Base-by-base conservation (phyloP, 2,113 vertebrate species). In the Rhinoderma darwinii region DNA sequence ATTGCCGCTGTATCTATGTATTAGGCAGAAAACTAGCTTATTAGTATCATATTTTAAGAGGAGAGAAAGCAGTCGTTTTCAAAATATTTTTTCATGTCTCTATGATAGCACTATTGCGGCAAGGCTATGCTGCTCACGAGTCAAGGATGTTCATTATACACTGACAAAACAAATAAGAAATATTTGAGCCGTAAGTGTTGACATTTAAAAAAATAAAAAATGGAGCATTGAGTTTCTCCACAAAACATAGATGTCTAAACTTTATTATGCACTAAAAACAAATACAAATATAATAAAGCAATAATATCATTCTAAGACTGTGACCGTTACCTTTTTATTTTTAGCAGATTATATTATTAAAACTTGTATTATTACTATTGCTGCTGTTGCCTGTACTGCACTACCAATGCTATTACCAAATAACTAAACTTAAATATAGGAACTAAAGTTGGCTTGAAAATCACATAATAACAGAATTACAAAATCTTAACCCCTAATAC, bases 91-190 rank as follows among this genome's bases (percentile, higher is more conserved):
- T 32, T 32, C 47, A 47, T 50, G n/a, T 70, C 68, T 50, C 81
- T 44, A 70, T 70, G 30, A 8, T 61, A 70, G 51, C 47, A 51
- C 63, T 51, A 22, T 70, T 50, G 17, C 70, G 81, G 4, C 17
- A 50, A 27, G 6, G 18, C 2, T 70, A 10, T 32, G 18, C 66
- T 5, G 22, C 17, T 32, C 63, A 5, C 20, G 25, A 72, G 41
- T 50, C 43, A 83, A 72, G 41, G 61, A 47, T 83, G 2, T 50
- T 32, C n/a, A 82, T 70, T 82, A 47, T 47, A 50, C 27, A 83
- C 43, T 51, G 44, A 83, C 43, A 83, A 83, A 70, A 32, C 0
- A 50, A 83, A 50, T 20, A 68, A 43, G 12, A 59, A 12, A 43
- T 41, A n/a, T 61, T 56, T 35, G 37, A 79, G 8, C 7, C 9